Evolutionary conservation across 2,113 vertebrate genomes (phyloP).

Genomic region (Oreocharis arfaki): DNA sequence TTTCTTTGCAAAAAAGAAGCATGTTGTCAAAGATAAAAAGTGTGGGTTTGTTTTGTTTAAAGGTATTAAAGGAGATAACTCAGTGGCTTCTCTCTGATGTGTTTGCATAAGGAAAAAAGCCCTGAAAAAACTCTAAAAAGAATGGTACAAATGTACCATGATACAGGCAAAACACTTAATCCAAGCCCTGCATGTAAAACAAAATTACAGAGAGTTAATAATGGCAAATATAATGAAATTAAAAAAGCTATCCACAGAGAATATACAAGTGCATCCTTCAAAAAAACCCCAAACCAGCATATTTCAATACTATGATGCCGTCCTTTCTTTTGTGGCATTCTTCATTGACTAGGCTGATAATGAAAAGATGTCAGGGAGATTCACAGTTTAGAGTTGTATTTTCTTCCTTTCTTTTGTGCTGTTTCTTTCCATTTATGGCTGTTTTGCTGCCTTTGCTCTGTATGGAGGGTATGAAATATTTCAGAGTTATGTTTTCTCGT

Average conservation of each 20-base stretch:
- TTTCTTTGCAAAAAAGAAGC: background rate
- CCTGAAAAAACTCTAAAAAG: background rate
- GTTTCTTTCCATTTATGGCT: background rate
- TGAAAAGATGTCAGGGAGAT: slow-evolving; percentile 11
- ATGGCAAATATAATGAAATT: background rate
- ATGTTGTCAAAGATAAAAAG: background rate
- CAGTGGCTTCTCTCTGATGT: slow-evolving; percentile 13
- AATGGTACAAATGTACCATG: background rate
- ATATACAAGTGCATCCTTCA: background rate
- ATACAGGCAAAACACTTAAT: background rate
- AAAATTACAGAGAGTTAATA: background rate
- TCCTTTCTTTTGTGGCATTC: background rate
- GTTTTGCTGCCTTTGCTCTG: background rate
- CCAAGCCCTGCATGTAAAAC: background rate
- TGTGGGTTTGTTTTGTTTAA: background rate
- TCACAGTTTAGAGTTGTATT: background rate
- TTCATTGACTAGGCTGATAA: background rate
- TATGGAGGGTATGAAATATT: background rate
- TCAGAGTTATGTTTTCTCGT: background rate
- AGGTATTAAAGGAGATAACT: background rate
- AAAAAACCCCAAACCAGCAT: background rate
- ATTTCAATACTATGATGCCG: background rate
- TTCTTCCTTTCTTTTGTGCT: background rate
- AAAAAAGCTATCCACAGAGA: background rate
- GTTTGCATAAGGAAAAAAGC: background rate